Percentiles rank a stretch among this genome's conserved stretches.
phyloP scores from a whole-genome alignment of 2,888 invertebrate species.

The Romanomermis culicivorax region DNA sequence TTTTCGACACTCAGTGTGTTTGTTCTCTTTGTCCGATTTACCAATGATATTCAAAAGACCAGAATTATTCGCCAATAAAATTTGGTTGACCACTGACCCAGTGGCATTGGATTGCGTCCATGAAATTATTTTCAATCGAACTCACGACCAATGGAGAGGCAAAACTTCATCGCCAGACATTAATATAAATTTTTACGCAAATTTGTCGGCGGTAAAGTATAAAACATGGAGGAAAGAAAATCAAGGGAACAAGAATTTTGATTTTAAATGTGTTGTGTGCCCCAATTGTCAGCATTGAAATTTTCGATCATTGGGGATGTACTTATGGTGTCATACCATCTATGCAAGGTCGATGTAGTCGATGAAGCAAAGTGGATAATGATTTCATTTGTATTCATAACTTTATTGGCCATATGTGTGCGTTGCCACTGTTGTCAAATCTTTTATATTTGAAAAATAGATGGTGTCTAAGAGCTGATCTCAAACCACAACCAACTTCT shows the following conservation, averaged over 20 bases:
- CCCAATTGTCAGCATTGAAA: neutral
- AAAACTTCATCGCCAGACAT: neutral
- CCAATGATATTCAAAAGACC: neutral
- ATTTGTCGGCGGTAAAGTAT: neutral
- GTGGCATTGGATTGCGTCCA: slow-evolving; percentile 10
- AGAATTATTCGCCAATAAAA: slow-evolving; percentile 9
- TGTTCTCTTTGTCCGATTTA: neutral
- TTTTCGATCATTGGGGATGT: too few relatives aligned
- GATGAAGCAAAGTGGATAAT: too few relatives aligned
- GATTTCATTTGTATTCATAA: too few relatives aligned
- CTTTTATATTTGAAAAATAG: too few relatives aligned
- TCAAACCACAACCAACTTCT: too few relatives aligned
- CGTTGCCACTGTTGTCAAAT: too few relatives aligned
- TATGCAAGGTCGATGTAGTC: too few relatives aligned
- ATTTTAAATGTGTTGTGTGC: neutral
- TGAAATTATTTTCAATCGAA: slow-evolving; percentile 8
- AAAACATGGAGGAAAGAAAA: slow-evolving; percentile 8
- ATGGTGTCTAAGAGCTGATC: too few relatives aligned
- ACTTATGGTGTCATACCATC: too few relatives aligned
- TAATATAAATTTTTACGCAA: neutral
- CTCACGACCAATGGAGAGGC: neutral
- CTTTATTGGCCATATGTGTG: too few relatives aligned
- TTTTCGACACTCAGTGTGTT: neutral
- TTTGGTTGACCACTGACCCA: slow-evolving; percentile 5
- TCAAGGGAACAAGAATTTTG: neutral